Evolutionary conservation across 2,888 invertebrate genomes (phyloP).

Genomic region (Nymphalis c-album): DNA sequence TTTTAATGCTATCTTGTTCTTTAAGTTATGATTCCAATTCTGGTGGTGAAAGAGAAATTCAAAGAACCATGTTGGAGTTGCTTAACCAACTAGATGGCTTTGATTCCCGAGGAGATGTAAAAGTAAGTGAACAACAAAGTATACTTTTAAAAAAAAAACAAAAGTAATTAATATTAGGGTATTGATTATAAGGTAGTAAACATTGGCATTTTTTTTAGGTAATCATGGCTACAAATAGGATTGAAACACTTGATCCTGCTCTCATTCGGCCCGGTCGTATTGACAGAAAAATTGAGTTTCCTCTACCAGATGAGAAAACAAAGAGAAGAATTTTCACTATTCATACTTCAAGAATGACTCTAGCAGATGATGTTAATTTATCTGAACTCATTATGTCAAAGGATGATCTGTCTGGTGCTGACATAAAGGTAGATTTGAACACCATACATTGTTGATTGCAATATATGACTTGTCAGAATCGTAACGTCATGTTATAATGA

Average conservation of each 20-base stretch:
- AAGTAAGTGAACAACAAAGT: constrained; percentile 78
- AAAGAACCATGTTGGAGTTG: constrained; percentile 99
- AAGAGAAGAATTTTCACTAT: constrained; percentile 98
- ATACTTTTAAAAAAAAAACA: neutral
- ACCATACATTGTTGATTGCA: neutral
- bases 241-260: constrained; percentile 99
- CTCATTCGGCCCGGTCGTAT: constrained; percentile 99
- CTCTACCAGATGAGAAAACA: constrained; percentile 99
- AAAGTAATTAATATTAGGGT: neutral
- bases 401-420: constrained; percentile 98
- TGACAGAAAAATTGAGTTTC: constrained; percentile 99
- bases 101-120: constrained; percentile 97
- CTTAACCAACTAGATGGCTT: constrained; percentile 99
- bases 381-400: constrained; percentile 99
- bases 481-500: too few species aligned
- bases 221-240: constrained; percentile 98
- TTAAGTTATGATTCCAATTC: constrained; percentile 96
- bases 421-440: constrained; percentile 87
- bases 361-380: constrained; percentile 97
- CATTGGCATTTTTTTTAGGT: constrained; percentile 79
- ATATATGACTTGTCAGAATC: too few species aligned
- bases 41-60: constrained; percentile 99
- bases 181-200: constrained; percentile 21
- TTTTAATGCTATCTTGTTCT: neutral
- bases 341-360: constrained; percentile 99